Base-by-base conservation (phyloP, 1,140 invertebrate genomes). In the Oscheius sp. region DNA sequence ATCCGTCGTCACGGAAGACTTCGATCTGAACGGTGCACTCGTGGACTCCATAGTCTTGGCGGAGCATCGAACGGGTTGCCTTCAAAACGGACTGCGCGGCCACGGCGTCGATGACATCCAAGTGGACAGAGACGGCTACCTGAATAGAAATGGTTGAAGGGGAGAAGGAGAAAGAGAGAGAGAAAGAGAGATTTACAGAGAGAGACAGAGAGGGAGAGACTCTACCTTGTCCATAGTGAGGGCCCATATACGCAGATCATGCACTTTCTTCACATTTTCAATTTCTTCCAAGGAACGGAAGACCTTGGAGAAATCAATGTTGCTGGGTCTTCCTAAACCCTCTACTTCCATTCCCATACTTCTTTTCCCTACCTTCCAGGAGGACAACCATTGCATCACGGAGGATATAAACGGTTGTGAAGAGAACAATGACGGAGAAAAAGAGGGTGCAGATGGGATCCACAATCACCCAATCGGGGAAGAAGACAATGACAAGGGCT, bases 391-490 rank as follows among this genome's bases (percentile, higher is more conserved):
- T 87, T 0, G 94, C 91, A 85, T 98, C 95, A 85, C 91, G 91
- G 73, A 98, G 90, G 78, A 98, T 96, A 32, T 91, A 90, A 77
- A 96, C 90, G 0, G 95, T 98, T 23, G 95, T 98, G 67, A 93
- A 88, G 4, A 99, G 88, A 20, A 99, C 96, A 78, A 99, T 87
- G 23, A 97, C 83, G 0, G 95, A 97, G 86, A 99, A 99, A 1
- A 98, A 80, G 86, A 98, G 97, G 1, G 96, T 99, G 85, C 95
- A 99, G 85, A 99, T 96, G 18, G 96, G 95, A 88, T 99, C 96
- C 13, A 95, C 92, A 65, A 99, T 90, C 69, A 87, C 89, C 90
- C 91, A 97, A 26, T 89, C 88, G 32, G 92, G 92, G 91, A 94
- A 86, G 80, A 91, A 93, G 85, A 93, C 96, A 76, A 98, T 97